These are phyloP conservation scores for Lydus trimaculatus DNA, from an alignment of 2,888 invertebrate genomes.

Conservation along the genomic window DNA sequence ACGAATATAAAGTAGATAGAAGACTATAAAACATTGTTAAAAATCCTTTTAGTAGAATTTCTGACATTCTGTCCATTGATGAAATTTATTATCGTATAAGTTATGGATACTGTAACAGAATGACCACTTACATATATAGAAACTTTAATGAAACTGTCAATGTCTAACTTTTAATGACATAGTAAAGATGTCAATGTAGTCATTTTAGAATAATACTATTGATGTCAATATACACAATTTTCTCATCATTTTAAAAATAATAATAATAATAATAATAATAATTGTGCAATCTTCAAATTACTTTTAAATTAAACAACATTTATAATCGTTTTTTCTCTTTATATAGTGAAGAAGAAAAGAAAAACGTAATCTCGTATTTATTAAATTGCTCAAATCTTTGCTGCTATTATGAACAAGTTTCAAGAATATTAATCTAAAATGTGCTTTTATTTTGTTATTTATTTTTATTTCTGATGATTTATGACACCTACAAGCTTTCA, in stretches of 20 bases:
- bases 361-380: too few species aligned
- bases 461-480: constrained; percentile 35
- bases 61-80: neutral
- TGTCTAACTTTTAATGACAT: constrained; percentile 29
- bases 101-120: neutral
- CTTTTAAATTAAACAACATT: constrained; percentile 4
- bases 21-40: neutral
- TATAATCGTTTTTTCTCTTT: neutral
- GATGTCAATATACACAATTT: neutral
- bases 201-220: neutral
- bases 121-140: neutral
- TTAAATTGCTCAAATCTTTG: neutral
- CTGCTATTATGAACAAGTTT: neutral
- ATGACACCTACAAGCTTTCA: constrained; percentile 16
- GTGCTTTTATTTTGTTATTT: constrained; percentile 36
- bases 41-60: neutral
- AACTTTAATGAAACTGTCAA: constrained; percentile 30
- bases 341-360: neutral
- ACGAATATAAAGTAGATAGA: neutral
- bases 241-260: neutral
- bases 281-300: neutral
- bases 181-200: constrained; percentile 28
- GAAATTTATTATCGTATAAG: neutral
- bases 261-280: too few species aligned
- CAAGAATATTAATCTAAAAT: constrained; percentile 19